Evolutionary conservation across 2,797 vertebrate genomes (phyloP).

Genomic region (Sebastiscus albofasciatus): DNA sequence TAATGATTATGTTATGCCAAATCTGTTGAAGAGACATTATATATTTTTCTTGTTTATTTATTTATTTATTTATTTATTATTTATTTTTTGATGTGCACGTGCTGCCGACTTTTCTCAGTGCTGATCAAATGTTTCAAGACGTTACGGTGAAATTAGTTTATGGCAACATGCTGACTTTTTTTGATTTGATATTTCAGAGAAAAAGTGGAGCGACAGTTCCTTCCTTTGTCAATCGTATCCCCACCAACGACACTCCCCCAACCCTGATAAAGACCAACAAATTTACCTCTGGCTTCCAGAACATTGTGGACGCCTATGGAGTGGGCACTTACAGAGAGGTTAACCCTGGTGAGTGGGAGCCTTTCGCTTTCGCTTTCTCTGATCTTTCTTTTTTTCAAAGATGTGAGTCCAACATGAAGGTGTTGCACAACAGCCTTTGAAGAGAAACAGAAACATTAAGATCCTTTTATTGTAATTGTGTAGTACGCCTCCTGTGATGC

Average conservation of each 20-base stretch:
- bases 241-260: conserved; percentile 91
- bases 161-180: not conserved
- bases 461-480: not conserved
- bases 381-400: not conserved
- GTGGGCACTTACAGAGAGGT: conserved; percentile 93
- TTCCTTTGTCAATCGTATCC: conserved; percentile 97
- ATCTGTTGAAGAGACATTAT: not conserved
- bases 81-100: not conserved
- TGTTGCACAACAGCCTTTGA: not conserved
- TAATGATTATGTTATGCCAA: not conserved
- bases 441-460: not conserved
- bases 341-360: conserved; percentile 89
- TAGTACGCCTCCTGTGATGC: not conserved
- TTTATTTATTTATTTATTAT: not conserved
- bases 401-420: not conserved
- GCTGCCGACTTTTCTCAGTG: not conserved
- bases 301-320: conserved; percentile 96
- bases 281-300: conserved; percentile 97
- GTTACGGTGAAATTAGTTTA: not conserved
- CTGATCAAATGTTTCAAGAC: not conserved
- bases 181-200: conserved; percentile 81
- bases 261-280: conserved; percentile 96
- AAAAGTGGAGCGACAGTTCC: conserved; percentile 91
- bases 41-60: not conserved
- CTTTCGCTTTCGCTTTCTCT: not conserved